phyloP scores from a whole-genome alignment of 1,140 invertebrate species.

The Drosophila pallidifrons region DNA sequence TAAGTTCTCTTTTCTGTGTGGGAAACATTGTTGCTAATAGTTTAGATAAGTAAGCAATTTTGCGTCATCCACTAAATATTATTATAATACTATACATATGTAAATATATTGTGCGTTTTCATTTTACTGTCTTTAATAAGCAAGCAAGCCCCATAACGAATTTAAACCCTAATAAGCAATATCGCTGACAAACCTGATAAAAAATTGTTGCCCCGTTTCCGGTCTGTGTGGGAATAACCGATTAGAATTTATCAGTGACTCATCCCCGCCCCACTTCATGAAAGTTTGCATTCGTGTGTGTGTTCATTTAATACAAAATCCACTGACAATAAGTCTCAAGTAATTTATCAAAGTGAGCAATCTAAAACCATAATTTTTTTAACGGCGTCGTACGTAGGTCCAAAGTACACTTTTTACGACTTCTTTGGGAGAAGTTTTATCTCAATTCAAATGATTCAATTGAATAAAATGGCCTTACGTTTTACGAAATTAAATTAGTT shows the following conservation, averaged over 20 bases:
- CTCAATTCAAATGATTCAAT: too few relatives aligned
- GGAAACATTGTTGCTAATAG: background rate
- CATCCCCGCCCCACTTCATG: background rate
- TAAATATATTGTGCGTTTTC: slow-evolving; percentile 12
- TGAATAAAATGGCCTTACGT: background rate
- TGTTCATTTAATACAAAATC: background rate
- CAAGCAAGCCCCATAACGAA: background rate
- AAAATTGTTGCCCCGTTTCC: background rate
- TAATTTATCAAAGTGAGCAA: background rate
- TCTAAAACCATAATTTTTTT: too few relatives aligned
- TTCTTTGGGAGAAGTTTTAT: too few relatives aligned
- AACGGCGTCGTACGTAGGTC: background rate
- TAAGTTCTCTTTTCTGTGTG: slow-evolving; percentile 1
- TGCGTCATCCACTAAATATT: slow-evolving; percentile 7
- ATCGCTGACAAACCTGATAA: background rate
- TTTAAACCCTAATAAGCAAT: too few relatives aligned
- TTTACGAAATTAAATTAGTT: background rate
- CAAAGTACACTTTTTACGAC: background rate
- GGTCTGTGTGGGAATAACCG: background rate
- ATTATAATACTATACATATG: slow-evolving; percentile 14
- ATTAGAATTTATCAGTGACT: background rate
- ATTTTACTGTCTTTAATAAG: background rate
- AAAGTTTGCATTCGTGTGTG: background rate
- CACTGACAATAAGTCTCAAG: background rate
- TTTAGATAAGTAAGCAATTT: slow-evolving; percentile 10